A percentile compares a stretch with the other conserved stretches of the same genome.
Evolutionary conservation across 2,113 vertebrate genomes (phyloP).

Genomic region (Gymnarchus niloticus): DNA sequence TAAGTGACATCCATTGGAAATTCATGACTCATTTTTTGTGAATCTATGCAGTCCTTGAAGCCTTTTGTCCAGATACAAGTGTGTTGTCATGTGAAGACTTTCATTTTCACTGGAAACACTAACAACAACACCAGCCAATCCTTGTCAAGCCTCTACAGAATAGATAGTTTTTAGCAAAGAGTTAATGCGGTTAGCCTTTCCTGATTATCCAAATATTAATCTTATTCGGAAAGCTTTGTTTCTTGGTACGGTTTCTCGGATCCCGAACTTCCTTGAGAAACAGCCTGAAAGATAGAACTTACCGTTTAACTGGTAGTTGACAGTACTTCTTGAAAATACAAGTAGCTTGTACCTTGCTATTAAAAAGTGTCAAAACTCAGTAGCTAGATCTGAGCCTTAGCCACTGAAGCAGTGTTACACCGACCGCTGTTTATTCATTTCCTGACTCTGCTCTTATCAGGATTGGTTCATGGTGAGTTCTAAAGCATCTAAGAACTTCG

Average conservation of each 20-base stretch:
- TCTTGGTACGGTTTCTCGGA: background rate
- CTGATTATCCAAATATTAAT: background rate
- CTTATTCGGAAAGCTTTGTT: background rate
- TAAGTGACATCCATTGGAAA: slow-evolving; percentile 43
- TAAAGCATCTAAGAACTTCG: slow-evolving; percentile 76
- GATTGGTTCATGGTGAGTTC: slow-evolving; percentile 86
- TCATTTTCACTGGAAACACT: no score
- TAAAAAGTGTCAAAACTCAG: background rate
- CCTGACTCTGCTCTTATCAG: slow-evolving; percentile 48
- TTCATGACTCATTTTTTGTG: background rate
- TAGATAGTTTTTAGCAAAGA: no score
- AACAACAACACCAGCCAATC: no score
- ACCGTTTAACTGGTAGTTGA: background rate
- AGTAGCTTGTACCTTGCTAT: background rate
- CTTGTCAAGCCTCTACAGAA: no score
- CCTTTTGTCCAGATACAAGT: no score
- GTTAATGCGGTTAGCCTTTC: background rate
- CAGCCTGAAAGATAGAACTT: background rate
- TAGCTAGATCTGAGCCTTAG: background rate
- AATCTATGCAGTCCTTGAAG: no score
- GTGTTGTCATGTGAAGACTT: background rate
- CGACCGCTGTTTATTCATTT: background rate
- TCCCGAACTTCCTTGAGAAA: background rate
- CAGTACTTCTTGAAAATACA: background rate
- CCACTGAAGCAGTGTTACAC: background rate